Base-by-base conservation (phyloP, 2,888 invertebrate species). In the Tiliacea aurago region DNA sequence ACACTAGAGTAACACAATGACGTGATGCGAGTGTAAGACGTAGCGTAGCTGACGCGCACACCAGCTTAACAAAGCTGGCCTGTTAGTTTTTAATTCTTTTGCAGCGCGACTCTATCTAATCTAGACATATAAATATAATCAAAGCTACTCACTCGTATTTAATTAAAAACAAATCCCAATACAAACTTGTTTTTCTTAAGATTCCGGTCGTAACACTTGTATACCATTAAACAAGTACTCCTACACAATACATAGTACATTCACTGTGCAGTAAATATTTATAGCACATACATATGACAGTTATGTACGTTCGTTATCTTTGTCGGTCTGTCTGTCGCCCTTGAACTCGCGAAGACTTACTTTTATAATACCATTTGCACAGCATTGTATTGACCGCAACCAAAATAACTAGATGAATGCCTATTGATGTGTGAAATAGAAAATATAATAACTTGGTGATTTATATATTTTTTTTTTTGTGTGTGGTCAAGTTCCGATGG, bases 301-400 rank as follows among this genome's bases (percentile, higher is more conserved):
- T 74, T 73, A 78, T 78, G 33, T 59, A 37, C 58, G 68, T 11
- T 47, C 61, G 83, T 78, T 88, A 87, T 88, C 89, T 84, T 66
- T 83, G 84, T 68, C 87, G 81, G 78, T 76, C 77, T 79, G 85
- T 68, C 78, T 70, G 71, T 28, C 70, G 88, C 65, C 88, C 88
- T 88, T 89, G 88, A 89, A 89, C 88, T 83, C 76, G 83, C 59
- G 87, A 88, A 89, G 88, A 80, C 89, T 86, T 84, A 85, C 83
- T 84, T 71, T 81, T 83, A 45, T 86, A 86, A 86, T 87, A 58
- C 79, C 72, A 81, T 85, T 84, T 84, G 77, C 63, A 74, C 56
- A 70, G 66, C 49, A 73, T 63, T 65, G 64, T 86, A 79, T 81
- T 85, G 73, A 70, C 69, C 68, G 74, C 56, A 70, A 74, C 74